Evolutionary conservation across 2,888 invertebrate genomes (phyloP).

Genomic region (Emmelina monodactyla): DNA sequence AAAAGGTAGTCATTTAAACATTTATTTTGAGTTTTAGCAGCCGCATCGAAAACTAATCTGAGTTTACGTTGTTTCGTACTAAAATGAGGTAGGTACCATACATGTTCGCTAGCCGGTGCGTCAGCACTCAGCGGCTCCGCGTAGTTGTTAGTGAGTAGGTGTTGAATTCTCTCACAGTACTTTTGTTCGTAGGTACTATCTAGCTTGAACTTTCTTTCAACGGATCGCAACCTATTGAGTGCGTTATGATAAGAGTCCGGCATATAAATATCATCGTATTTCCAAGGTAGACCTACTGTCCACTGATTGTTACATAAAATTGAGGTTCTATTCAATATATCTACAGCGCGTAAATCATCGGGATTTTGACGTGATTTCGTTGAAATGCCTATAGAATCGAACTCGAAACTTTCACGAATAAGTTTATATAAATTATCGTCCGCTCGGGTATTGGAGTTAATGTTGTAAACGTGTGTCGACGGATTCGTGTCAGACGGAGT

Average conservation of each 20-base stretch:
- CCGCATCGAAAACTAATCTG: slow-evolving; percentile 17
- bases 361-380: slow-evolving; percentile 11
- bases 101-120: not conserved
- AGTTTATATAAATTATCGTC: too few relatives aligned
- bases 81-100: slow-evolving; percentile 20
- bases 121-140: slow-evolving; percentile 10
- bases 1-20: slow-evolving; percentile 16
- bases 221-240: slow-evolving; percentile 12
- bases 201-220: slow-evolving; percentile 15
- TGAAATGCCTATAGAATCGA: slow-evolving; percentile 14
- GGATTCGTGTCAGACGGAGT: too few relatives aligned
- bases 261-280: slow-evolving; percentile 10
- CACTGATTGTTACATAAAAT: slow-evolving; percentile 13
- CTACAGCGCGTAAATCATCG: slow-evolving; percentile 9
- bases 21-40: slow-evolving; percentile 10
- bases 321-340: slow-evolving; percentile 13
- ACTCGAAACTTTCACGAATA: too few relatives aligned
- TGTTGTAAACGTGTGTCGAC: too few relatives aligned
- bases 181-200: slow-evolving; percentile 8
- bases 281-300: slow-evolving; percentile 20
- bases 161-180: slow-evolving; percentile 16
- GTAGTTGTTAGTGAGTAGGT: slow-evolving; percentile 16
- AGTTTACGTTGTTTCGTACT: slow-evolving; percentile 18
- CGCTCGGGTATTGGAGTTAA: too few relatives aligned
- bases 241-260: slow-evolving; percentile 16